Evolutionary conservation across 2,113 vertebrate species (phyloP).

Genomic region (Bothrops jararaca): DNA sequence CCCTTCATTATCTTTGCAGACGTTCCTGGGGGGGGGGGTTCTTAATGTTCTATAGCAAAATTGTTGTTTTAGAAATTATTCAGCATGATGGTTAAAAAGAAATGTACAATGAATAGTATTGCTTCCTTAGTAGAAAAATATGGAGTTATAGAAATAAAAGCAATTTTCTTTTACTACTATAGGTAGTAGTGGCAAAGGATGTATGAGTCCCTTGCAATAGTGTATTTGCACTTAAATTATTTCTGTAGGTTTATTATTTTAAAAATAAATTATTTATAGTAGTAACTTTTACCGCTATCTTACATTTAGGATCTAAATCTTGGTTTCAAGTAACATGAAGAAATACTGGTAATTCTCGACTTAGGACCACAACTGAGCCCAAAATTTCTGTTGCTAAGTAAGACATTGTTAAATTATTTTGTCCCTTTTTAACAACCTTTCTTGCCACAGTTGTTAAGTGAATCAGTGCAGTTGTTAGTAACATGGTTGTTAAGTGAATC

Average conservation of each 20-base stretch:
- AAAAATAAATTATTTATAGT: neutral
- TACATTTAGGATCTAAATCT: neutral
- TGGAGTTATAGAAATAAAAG: neutral
- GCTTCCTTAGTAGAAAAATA: neutral
- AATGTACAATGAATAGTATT: neutral
- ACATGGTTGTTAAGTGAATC: neutral
- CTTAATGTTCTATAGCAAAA: neutral
- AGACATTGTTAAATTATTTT: neutral
- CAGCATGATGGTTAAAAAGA: neutral
- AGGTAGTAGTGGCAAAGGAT: neutral
- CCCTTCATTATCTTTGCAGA: neutral
- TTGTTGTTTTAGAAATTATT: neutral
- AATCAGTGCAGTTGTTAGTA: neutral
- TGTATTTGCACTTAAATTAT: neutral
- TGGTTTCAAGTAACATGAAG: neutral
- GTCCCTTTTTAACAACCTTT: neutral
- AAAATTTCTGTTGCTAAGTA: neutral
- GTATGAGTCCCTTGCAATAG: neutral
- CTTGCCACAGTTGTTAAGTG: neutral
- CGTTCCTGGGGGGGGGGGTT: rapidly evolving
- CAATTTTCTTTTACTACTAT: neutral
- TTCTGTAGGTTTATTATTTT: neutral
- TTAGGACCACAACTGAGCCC: neutral
- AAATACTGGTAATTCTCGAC: neutral
- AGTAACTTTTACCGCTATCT: neutral